These are phyloP conservation scores for Hemicordylus capensis DNA, from an alignment of 2,113 vertebrate genomes.

Conservation along the genomic window DNA sequence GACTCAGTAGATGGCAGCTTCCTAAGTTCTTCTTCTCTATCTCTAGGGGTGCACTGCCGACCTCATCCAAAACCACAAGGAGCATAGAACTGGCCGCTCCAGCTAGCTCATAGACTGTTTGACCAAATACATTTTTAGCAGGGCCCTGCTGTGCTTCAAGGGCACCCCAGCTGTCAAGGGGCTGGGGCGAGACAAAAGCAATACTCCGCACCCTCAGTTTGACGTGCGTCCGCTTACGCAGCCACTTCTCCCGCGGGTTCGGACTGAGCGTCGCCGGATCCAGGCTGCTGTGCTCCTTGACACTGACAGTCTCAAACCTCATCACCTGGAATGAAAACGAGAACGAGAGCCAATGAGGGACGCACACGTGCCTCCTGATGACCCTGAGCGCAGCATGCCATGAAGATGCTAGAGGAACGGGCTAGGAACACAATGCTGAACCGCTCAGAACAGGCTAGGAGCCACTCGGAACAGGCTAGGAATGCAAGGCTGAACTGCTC, in stretches of 20 bases:
- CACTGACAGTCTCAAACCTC: conserved; percentile 85
- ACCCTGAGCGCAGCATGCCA: too few species aligned
- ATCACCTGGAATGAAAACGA: conserved; percentile 84
- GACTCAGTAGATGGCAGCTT: too few species aligned
- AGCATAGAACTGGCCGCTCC: too few species aligned
- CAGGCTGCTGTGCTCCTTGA: conserved; percentile 82
- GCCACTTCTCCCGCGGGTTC: conserved; percentile 93
- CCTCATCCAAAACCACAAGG: too few species aligned
- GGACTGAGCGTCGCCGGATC: conserved; percentile 83
- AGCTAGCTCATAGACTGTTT: too few species aligned
- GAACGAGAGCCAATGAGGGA: neutral
- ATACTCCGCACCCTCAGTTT: conserved; percentile 86
- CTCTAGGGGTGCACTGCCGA: too few species aligned
- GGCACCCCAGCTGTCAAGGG: neutral
- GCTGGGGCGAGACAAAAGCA: neutral
- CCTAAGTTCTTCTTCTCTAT: too few species aligned
- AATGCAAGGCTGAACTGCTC: too few species aligned
- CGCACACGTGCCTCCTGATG: neutral
- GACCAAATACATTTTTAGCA: neutral
- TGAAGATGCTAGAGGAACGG: too few species aligned
- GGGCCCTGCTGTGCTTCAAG: neutral
- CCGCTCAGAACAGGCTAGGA: too few species aligned
- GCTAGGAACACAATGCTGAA: too few species aligned
- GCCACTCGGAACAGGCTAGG: too few species aligned
- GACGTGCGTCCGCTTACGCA: conserved; percentile 93